Conservation (phyloP, 2,797 vertebrate species). For the Sebastes nivosus region DNA sequence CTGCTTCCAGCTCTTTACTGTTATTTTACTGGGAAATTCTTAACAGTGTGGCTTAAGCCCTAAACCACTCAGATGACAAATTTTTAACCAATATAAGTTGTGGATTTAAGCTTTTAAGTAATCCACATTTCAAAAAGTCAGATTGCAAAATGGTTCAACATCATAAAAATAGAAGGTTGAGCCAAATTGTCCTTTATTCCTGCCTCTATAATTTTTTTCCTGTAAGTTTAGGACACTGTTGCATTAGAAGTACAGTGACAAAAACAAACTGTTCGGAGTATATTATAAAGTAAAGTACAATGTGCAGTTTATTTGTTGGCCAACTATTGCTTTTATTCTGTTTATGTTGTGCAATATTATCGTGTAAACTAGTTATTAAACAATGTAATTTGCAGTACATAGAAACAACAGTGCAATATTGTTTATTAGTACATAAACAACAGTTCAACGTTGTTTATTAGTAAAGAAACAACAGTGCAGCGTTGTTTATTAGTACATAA, state of each 20-base stretch:
- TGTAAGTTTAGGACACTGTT: not conserved
- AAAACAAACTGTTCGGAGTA: not conserved
- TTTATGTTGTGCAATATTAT: not conserved
- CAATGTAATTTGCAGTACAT: too few relatives aligned
- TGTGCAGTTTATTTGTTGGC: not conserved
- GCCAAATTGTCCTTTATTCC: too few relatives aligned
- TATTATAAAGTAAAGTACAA: not conserved
- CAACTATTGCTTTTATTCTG: not conserved
- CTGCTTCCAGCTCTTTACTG: too few relatives aligned
- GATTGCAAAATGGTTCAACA: not conserved
- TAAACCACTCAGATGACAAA: not conserved
- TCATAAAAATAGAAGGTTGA: not conserved
- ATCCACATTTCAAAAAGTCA: not conserved
- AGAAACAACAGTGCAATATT: too few relatives aligned
- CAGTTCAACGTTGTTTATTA: rapidly evolving
- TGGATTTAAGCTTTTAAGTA: not conserved
- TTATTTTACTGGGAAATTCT: too few relatives aligned
- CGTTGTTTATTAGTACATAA: too few relatives aligned
- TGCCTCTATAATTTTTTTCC: not conserved
- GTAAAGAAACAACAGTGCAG: too few relatives aligned
- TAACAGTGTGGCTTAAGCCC: too few relatives aligned
- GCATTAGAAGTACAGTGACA: not conserved
- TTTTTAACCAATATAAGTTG: not conserved
- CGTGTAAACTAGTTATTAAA: not conserved
- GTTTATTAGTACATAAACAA: too few relatives aligned